Percentiles rank a stretch among this genome's conserved stretches.
Conservation (phyloP, 2,888 invertebrate genomes). For the Sclerodermus sp. region DNA sequence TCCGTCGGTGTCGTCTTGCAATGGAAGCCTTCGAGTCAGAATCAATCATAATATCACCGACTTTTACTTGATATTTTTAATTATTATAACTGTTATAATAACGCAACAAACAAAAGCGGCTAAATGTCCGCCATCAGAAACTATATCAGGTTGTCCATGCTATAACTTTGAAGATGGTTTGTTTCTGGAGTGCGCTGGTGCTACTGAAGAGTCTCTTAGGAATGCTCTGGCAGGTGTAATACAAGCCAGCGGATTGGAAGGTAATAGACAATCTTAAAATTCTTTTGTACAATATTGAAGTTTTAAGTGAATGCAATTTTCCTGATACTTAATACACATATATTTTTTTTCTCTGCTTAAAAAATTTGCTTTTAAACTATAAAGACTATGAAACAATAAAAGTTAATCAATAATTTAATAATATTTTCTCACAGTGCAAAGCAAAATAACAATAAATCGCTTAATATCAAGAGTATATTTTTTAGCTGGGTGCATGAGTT, state of each 20-base stretch:
- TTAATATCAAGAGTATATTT: too few relatives aligned
- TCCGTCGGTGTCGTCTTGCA: conserved; percentile 23
- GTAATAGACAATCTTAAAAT: conserved; percentile 48
- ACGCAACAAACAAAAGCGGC: conserved; percentile 47
- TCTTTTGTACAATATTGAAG: neutral
- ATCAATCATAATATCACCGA: conserved; percentile 16
- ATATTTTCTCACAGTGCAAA: neutral
- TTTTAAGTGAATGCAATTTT: neutral
- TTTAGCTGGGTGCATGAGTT: too few relatives aligned
- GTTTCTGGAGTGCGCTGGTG: conserved; percentile 86
- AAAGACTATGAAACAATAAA: neutral
- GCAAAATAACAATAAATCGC: neutral
- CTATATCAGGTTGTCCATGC: conserved; percentile 84
- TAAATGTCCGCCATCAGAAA: conserved; percentile 74
- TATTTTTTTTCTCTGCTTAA: neutral
- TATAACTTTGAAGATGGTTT: conserved; percentile 91
- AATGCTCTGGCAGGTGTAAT: conserved; percentile 65
- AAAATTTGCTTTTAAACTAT: neutral
- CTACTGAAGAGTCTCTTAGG: conserved; percentile 74
- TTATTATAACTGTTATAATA: conserved; percentile 45
- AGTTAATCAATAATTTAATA: neutral
- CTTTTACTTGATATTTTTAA: conserved; percentile 21
- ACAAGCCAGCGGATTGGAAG: conserved; percentile 66
- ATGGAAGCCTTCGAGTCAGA: conserved; percentile 19
- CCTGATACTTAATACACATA: neutral